Base-by-base conservation (phyloP, 2,888 invertebrate species). In the Mesorhabditis sp. region DNA sequence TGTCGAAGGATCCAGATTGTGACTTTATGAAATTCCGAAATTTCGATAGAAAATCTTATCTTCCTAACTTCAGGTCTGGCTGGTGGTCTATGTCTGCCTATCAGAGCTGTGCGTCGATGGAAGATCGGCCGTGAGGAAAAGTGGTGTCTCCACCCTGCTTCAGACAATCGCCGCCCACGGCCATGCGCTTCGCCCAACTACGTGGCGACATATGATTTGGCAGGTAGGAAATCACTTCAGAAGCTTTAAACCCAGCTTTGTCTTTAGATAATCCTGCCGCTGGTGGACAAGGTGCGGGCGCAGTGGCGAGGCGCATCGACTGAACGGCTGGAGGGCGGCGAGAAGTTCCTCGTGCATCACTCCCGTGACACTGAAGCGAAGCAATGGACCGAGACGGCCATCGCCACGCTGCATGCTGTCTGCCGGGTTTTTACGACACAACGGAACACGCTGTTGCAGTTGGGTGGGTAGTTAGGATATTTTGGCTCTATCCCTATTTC, bases 61-160 rank as follows among this genome's bases (percentile, higher is more conserved):
- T 28, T 28, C 28, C 28, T 28, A 28, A 6, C 7, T 67, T 43
- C 65, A 73, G n/a, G 80, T 86, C 15, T 86, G 86, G 86, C 81
- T 86, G 67, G 80, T 81, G 6, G 72, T 86, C 13, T 86, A 85
- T 81, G 82, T 84, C 13, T 85, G 86, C 67, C 85, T 89, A 7
- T 87, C 87, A 4, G 86, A 88, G 65, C 88, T 97, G 61, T 98
- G 97, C 86, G 94, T 96, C 63, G 97, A 98, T 87, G 88, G 92
- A 7, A 90, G 97, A 42, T 96, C 97, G 0, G 95, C 97, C 0
- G 95, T 97, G 0, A 90, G 97, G 4, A 83, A 83, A 69, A 95
- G 95, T 4, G 95, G 96, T 5, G 93, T 94, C 65, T 96, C 97
- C 89, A 98, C 98, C 0, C 88, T 98, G 69, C 96, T 98, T 88